These are phyloP conservation scores for Planiliza haematocheilus DNA, from an alignment of 2,113 vertebrate species.

Conservation along the genomic window DNA sequence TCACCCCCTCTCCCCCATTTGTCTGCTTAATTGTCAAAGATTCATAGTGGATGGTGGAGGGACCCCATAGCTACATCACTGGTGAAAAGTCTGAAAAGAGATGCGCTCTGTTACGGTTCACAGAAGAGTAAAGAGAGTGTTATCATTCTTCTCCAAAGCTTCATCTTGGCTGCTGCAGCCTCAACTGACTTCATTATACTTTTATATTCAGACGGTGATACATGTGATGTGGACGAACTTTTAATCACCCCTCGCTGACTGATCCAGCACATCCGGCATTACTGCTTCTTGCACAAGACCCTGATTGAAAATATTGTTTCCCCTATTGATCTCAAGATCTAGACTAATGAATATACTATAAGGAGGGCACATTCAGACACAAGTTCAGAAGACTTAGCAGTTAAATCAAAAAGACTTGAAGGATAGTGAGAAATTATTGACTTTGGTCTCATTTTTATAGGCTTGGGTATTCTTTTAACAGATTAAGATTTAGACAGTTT, in stretches of 20 bases:
- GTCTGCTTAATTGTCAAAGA: conserved; percentile 55
- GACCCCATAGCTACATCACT: conserved; percentile 38
- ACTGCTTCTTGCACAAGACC: neutral
- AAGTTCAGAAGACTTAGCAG: too few relatives aligned
- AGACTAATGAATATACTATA: neutral
- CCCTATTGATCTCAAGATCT: neutral
- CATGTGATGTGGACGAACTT: conserved; percentile 54
- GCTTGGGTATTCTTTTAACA: too few relatives aligned
- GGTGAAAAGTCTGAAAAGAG: conserved; percentile 50
- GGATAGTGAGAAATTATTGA: too few relatives aligned
- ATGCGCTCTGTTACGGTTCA: conserved; percentile 35
- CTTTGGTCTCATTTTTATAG: too few relatives aligned
- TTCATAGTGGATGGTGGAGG: conserved; percentile 34
- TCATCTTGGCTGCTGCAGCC: conserved; percentile 35
- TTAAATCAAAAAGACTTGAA: too few relatives aligned
- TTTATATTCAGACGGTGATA: conserved; percentile 59
- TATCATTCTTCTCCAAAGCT: conserved; percentile 46
- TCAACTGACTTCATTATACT: conserved; percentile 67
- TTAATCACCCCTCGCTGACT: conserved; percentile 35
- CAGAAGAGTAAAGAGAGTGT: conserved; percentile 36
- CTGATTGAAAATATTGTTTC: neutral
- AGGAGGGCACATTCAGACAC: too few relatives aligned
- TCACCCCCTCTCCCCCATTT: neutral
- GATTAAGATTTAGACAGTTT: too few relatives aligned
- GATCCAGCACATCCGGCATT: neutral